phyloP scores from a whole-genome alignment of 2,888 invertebrate genomes.

The Silvanus unidentatus region DNA sequence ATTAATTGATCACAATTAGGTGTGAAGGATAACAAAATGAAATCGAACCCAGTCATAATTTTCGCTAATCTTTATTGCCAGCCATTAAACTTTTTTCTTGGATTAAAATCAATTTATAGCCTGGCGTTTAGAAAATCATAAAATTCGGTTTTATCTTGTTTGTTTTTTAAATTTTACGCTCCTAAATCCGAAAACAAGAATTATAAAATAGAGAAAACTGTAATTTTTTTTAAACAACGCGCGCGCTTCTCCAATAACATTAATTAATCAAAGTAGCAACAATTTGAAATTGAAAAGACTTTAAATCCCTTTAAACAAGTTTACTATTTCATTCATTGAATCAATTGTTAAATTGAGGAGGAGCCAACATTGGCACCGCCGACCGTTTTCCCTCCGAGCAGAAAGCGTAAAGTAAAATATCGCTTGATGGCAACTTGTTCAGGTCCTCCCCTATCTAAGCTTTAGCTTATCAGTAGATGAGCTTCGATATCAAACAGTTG shows the following conservation, averaged over 20 bases:
- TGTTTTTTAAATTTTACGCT: too few species aligned
- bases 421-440: conserved; percentile 6
- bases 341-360: conserved; percentile 33
- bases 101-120: too few species aligned
- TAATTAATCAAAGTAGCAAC: too few species aligned
- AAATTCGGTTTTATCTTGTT: too few species aligned
- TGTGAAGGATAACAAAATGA: conserved; percentile 1
- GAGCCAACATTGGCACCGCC: conserved; percentile 14
- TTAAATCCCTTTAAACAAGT: conserved; percentile 25
- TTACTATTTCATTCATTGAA: conserved; percentile 41
- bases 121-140: too few species aligned
- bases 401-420: conserved; percentile 16
- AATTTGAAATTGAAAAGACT: conserved; percentile 2
- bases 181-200: too few species aligned
- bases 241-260: too few species aligned
- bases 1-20: conserved; percentile 9
- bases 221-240: too few species aligned
- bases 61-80: too few species aligned
- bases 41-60: too few species aligned
- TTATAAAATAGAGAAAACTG: too few species aligned
- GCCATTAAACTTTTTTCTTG: too few species aligned
- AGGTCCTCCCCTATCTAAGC: conserved; percentile 10
- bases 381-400: conserved; percentile 16
- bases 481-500: conserved; percentile 39
- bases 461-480: conserved; percentile 35